phyloP scores from a whole-genome alignment of 2,888 invertebrate species.

The Elmis aenea region DNA sequence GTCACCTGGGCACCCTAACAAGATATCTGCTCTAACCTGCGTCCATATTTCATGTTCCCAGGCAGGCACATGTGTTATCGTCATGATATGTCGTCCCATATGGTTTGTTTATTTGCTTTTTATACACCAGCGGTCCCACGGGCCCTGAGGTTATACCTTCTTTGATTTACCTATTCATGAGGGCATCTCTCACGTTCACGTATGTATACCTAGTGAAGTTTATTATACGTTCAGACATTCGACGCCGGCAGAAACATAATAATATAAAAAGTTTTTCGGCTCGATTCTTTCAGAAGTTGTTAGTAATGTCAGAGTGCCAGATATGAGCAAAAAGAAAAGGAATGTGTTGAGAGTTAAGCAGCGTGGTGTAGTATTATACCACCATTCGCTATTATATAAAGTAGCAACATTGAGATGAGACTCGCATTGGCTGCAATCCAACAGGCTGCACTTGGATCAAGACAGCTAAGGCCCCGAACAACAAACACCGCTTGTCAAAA shows the following conservation, averaged over 20 bases:
- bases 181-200: conserved; percentile 19
- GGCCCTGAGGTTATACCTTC: conserved; percentile 28
- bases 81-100: conserved; percentile 33
- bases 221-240: conserved; percentile 13
- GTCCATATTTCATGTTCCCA: conserved; percentile 28
- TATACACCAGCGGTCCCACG: conserved; percentile 39
- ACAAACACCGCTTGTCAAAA: conserved; percentile 11
- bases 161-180: conserved; percentile 43
- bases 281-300: conserved; percentile 13
- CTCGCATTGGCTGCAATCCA: conserved; percentile 40
- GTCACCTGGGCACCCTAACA: conserved; percentile 25
- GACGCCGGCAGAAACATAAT: conserved; percentile 10
- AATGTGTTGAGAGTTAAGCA: conserved; percentile 32
- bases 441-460: conserved; percentile 36
- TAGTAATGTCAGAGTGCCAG: conserved; percentile 14
- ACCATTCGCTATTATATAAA: conserved; percentile 33
- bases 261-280: conserved; percentile 10
- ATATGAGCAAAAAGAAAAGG: conserved; percentile 18
- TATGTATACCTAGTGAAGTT: conserved; percentile 13
- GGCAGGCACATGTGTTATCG: conserved; percentile 32
- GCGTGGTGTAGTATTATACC: conserved; percentile 36
- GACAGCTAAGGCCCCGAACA: conserved; percentile 23
- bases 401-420: conserved; percentile 34
- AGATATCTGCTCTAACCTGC: conserved; percentile 19
- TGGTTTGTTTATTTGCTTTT: conserved; percentile 41